These are phyloP conservation scores for Dilophus febrilis DNA, from an alignment of 2,888 invertebrate genomes.

Conservation along the genomic window DNA sequence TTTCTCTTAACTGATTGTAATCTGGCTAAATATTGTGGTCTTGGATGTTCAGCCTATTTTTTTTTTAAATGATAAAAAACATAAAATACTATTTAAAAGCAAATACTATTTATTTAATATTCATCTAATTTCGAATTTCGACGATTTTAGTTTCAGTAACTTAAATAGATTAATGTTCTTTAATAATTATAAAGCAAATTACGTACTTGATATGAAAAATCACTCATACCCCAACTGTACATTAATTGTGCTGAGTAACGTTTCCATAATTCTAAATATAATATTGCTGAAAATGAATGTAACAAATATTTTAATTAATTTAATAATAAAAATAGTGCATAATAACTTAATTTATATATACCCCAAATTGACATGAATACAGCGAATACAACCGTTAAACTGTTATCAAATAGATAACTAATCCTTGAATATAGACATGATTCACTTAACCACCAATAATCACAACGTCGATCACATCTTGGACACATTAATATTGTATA, in stretches of 20 bases:
- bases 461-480: conserved; percentile 55
- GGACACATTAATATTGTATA: conserved; percentile 60
- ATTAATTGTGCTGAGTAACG: conserved; percentile 57
- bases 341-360: no score
- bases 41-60: conserved; percentile 49
- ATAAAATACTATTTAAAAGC: no score
- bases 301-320: no score
- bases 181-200: not conserved
- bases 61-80: not conserved
- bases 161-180: not conserved
- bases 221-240: conserved; percentile 69
- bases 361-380: conserved; percentile 71
- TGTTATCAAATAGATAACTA: conserved; percentile 70
- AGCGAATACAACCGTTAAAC: conserved; percentile 59
- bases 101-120: no score
- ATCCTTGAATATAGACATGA: conserved; percentile 54
- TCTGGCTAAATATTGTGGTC: conserved; percentile 54
- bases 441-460: conserved; percentile 53
- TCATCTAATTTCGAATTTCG: no score
- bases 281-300: conserved; percentile 36
- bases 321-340: no score
- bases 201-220: conserved; percentile 46
- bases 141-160: no score
- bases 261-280: conserved; percentile 74
- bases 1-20: conserved; percentile 32